phyloP scores from a whole-genome alignment of 2,888 invertebrate species.

The Dilophus febrilis region DNA sequence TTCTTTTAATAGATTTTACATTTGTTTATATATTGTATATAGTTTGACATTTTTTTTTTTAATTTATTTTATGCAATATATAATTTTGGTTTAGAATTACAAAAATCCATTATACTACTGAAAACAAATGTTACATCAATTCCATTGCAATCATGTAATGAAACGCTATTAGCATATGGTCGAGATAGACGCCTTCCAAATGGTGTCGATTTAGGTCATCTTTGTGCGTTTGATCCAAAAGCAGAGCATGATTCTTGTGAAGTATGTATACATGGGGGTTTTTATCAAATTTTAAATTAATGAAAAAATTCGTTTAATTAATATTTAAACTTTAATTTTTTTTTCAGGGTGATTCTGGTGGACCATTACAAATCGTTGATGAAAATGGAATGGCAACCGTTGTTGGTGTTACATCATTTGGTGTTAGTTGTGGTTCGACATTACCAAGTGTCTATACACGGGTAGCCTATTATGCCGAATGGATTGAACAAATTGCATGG shows the following conservation, averaged over 20 bases:
- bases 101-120: not conserved
- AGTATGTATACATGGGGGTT: too few species aligned
- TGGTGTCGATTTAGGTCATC: not conserved
- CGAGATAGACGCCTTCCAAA: not conserved
- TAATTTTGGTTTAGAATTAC: not conserved
- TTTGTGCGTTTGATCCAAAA: not conserved
- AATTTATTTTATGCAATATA: too few species aligned
- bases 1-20: too few species aligned
- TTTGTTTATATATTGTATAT: too few species aligned
- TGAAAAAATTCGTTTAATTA: too few species aligned
- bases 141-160: not conserved
- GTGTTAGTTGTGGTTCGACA: not conserved
- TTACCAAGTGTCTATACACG: not conserved
- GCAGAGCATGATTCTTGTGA: not conserved
- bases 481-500: not conserved
- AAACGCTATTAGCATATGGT: not conserved
- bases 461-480: not conserved
- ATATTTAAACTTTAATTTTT: too few species aligned
- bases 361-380: too few species aligned
- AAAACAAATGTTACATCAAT: not conserved
- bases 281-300: too few species aligned
- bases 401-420: conserved; percentile 9
- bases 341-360: too few species aligned
- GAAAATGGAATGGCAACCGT: conserved; percentile 2
- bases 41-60: too few species aligned